Evolutionary conservation across 2,888 invertebrate genomes (phyloP).

Genomic region (Smittia aterrima): DNA sequence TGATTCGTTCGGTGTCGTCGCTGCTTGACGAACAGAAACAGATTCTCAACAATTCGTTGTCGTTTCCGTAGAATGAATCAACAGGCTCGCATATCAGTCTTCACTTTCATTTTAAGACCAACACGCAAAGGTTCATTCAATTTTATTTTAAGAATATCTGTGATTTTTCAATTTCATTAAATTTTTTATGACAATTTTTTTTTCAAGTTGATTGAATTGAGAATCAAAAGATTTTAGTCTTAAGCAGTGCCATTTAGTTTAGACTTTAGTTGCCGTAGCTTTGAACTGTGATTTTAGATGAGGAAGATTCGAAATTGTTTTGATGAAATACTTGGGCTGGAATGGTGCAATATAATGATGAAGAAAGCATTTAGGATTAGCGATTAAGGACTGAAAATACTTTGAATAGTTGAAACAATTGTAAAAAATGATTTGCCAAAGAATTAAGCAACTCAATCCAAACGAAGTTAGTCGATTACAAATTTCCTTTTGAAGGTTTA

Average conservation of each 20-base stretch:
- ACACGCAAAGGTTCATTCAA: background rate
- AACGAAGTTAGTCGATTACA: background rate
- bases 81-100: background rate
- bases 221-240: background rate
- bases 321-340: background rate
- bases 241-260: background rate
- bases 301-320: background rate
- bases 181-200: background rate
- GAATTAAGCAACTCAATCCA: background rate
- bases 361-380: background rate
- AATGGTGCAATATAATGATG: slow-evolving; percentile 12
- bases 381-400: background rate
- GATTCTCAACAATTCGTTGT: background rate
- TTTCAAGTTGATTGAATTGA: background rate
- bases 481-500: background rate
- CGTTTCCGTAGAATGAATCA: background rate
- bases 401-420: background rate
- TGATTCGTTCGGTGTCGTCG: slow-evolving; percentile 32
- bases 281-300: slow-evolving; percentile 11
- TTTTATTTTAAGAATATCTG: slow-evolving; percentile 6
- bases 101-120: background rate
- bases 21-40: slow-evolving; percentile 26
- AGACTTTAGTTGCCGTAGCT: background rate
- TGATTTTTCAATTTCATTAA: slow-evolving; percentile 8
- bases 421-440: background rate